A percentile compares a stretch with the other conserved stretches of the same genome.
Evolutionary conservation across 1,140 invertebrate species (phyloP).

Genomic region (Drosophila nasuta): DNA sequence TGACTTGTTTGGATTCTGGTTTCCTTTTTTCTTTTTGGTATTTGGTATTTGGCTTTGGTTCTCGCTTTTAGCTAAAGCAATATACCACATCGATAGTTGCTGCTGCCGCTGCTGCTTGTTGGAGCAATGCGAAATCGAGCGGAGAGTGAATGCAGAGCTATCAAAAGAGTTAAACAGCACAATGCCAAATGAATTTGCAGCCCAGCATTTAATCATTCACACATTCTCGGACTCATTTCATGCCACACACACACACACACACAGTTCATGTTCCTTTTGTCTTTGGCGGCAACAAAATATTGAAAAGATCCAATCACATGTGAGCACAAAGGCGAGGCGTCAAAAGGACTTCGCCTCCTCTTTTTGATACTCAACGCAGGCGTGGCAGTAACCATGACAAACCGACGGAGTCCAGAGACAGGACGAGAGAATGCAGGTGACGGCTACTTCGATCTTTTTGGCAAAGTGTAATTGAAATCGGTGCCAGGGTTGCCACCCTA

Average conservation of each 20-base stretch:
- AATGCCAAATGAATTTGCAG: constrained; percentile 8
- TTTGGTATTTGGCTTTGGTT: background rate
- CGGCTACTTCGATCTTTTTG: background rate
- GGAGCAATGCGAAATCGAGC: background rate
- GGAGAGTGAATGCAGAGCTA: background rate
- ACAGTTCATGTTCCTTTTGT: background rate
- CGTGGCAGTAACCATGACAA: background rate
- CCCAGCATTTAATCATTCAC: background rate
- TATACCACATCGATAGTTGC: no score
- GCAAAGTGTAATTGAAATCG: constrained; percentile 4
- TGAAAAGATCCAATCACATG: constrained; percentile 11
- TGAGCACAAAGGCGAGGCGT: background rate
- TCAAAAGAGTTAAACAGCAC: constrained; percentile 3
- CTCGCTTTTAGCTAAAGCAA: background rate
- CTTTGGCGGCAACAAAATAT: constrained; percentile 15
- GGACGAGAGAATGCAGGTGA: background rate
- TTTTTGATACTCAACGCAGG: background rate
- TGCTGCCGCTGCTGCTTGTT: no score
- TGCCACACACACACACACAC: background rate
- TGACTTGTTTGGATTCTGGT: background rate
- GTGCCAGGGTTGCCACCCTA: background rate
- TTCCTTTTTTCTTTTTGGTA: background rate
- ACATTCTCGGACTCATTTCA: no score
- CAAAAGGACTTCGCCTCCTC: background rate
- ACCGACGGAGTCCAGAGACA: no score